Evolutionary conservation across 2,113 vertebrate species (phyloP).

Genomic region (Platichthys stellatus): DNA sequence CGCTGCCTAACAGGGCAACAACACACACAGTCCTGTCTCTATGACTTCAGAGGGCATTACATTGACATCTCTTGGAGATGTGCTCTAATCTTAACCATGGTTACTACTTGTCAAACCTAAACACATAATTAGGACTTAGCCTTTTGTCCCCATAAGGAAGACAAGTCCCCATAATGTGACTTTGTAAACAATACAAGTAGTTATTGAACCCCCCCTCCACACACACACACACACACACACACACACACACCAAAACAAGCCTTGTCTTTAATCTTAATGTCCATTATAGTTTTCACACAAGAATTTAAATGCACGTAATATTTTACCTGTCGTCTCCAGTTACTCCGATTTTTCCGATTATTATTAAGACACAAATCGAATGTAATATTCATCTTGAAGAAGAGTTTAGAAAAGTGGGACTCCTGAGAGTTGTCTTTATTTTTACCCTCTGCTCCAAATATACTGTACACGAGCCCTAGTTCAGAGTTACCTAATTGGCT

Average conservation of each 20-base stretch:
- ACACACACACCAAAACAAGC: neutral
- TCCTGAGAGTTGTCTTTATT: conserved; percentile 50
- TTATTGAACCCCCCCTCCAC: too few species aligned
- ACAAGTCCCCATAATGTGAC: neutral
- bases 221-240: too few species aligned
- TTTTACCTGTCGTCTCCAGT: neutral
- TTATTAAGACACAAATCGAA: too few species aligned
- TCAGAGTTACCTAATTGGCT: conserved; percentile 59
- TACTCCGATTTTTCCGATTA: neutral
- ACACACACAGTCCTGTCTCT: conserved; percentile 6
- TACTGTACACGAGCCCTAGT: conserved; percentile 32
- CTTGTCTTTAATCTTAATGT: conserved; percentile 2
- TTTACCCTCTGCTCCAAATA: conserved; percentile 66
- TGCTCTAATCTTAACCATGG: too few species aligned
- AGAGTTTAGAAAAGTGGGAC: neutral
- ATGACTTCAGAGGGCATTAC: too few species aligned
- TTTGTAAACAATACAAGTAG: too few species aligned
- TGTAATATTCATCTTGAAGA: neutral
- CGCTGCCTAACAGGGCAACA: conserved; percentile 48
- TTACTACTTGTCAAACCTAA: neutral
- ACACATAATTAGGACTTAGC: too few species aligned
- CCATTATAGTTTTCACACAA: neutral
- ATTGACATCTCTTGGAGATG: too few species aligned
- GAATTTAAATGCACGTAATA: neutral
- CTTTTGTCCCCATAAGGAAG: too few species aligned